Evolutionary conservation across 2,113 vertebrate species (phyloP), one percentile per base, ranked within the genome.

Genomic region (Tringa solitaria): DNA sequence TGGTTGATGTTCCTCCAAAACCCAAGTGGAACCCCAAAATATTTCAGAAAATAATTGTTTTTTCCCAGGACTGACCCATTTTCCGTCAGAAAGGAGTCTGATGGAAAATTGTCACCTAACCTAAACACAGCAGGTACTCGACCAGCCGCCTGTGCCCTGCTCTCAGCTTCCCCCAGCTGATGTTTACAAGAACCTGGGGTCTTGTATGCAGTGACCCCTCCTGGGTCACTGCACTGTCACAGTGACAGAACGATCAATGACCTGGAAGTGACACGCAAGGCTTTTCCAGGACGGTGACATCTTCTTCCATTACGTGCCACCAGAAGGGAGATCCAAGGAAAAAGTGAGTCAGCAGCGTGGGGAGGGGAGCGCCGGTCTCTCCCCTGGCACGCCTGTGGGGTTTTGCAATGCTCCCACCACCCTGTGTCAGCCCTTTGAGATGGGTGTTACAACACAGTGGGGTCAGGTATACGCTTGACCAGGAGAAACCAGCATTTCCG

Each of bases 111-210:
- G 27, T 37, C 20, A 37, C 33, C 43, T 19, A 23, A 43, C 26
- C 46, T 18, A 32, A 54, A 54, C 32, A 10, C 16, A 12, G 3
- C 14, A n/a, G 45, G 32, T 8, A 32, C 17, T 37, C 19, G 43
- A 41, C 14, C 82, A 73, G 54, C 24, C 1, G 0, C 2, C 1
- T 1, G 1, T 5, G 39, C 1, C 24, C 26, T 3, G 2, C 6
- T 53, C 8, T 16, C 1, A 0, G 16, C 19, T 20, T 35, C 6
- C 8, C n/a, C n/a, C 3, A 0, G 7, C 33, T 22, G 15, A 37
- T 8, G 1, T 32, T 70, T 51, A 46, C 35, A 37, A 14, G 57
- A 41, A 20, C 2, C 1, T 28, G n/a, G n/a, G n/a, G n/a, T n/a
- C n/a, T n/a, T n/a, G n/a, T n/a, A n/a, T n/a, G n/a, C n/a, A n/a